These are phyloP conservation scores for Caenorhabditis zanzibari DNA, from an alignment of 2,888 invertebrate genomes.

Conservation along the genomic window DNA sequence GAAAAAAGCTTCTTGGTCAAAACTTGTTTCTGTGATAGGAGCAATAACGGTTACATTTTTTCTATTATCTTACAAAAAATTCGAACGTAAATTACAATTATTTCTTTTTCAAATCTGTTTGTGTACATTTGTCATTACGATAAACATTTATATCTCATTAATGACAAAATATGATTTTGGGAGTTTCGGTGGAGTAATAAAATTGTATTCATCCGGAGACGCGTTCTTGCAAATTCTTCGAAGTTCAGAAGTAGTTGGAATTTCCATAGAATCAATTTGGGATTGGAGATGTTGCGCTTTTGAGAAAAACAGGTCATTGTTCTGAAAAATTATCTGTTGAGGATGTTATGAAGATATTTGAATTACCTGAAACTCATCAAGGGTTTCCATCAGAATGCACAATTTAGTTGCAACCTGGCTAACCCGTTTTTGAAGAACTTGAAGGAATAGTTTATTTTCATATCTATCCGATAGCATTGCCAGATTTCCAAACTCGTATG, in stretches of 20 bases:
- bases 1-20: too few species aligned
- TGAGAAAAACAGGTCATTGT: not conserved
- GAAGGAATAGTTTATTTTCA: conserved; percentile 32
- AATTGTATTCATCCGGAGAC: not conserved
- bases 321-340: not conserved
- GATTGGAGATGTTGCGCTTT: not conserved
- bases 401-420: conserved; percentile 15
- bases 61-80: too few species aligned
- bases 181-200: conserved; percentile 11
- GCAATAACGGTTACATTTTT: too few species aligned
- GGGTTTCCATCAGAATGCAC: conserved; percentile 10
- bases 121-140: too few species aligned
- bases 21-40: too few species aligned
- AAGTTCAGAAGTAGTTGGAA: conserved; percentile 18
- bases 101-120: too few species aligned
- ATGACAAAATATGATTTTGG: conserved; percentile 26
- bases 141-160: conserved; percentile 1
- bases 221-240: conserved; percentile 16
- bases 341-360: not conserved
- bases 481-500: conserved; percentile 8
- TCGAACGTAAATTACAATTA: too few species aligned
- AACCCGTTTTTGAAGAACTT: conserved; percentile 10
- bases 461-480: not conserved
- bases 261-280: conserved; percentile 18
- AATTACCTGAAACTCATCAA: conserved; percentile 21